Percentiles rank a stretch among this genome's conserved stretches.
Conservation (phyloP, 1,140 invertebrate genomes). For the Condylostylus longicornis region DNA sequence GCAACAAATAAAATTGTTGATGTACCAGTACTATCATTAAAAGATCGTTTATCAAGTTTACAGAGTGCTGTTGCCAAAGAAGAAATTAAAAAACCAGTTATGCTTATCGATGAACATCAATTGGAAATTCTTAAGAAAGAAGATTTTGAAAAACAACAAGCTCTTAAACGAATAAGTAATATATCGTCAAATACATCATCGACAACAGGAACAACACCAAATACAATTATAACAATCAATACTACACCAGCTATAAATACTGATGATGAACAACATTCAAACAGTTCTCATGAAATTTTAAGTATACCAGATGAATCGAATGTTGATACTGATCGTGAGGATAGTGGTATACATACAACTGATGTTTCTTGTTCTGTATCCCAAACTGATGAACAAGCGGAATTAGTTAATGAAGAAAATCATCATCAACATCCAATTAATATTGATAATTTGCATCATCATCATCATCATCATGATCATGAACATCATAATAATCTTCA, state of each 20-base stretch:
- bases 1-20: slow-evolving; percentile 28
- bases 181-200: slow-evolving; percentile 1
- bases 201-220: background rate
- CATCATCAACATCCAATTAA: slow-evolving; percentile 19
- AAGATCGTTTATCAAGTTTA: slow-evolving; percentile 27
- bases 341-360: slow-evolving; percentile 66
- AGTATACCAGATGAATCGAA: slow-evolving; percentile 28
- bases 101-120: slow-evolving; percentile 26
- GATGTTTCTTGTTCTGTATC: slow-evolving; percentile 61
- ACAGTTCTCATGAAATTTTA: slow-evolving; percentile 41
- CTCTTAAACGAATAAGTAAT: slow-evolving; percentile 31
- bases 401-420: slow-evolving; percentile 19
- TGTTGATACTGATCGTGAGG: slow-evolving; percentile 57
- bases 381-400: slow-evolving; percentile 50
- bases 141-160: slow-evolving; percentile 23
- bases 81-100: slow-evolving; percentile 23
- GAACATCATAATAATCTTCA: too few relatives aligned
- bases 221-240: background rate
- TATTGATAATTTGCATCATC: slow-evolving; percentile 6
- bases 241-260: background rate
- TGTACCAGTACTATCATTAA: slow-evolving; percentile 26
- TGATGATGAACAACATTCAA: background rate
- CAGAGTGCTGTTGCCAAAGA: slow-evolving; percentile 30
- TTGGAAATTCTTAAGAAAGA: slow-evolving; percentile 27
- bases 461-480: slow-evolving; percentile 35